Base-by-base conservation (phyloP, 2,888 invertebrate genomes). In the Oasisia sp. region DNA sequence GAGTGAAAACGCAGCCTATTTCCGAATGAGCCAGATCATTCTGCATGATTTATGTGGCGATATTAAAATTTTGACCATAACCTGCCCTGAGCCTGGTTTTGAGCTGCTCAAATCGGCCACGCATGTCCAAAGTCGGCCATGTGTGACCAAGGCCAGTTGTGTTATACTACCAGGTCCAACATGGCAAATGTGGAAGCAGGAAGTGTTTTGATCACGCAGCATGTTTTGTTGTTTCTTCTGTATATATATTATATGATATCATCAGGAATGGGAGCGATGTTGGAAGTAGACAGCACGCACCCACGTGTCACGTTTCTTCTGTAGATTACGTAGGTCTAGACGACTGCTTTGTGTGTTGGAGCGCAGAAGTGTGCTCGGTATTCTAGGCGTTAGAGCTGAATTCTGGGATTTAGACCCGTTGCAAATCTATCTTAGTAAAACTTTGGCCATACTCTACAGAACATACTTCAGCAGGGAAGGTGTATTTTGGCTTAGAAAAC, bases 161-260 rank as follows among this genome's bases (percentile, higher is more conserved):
- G 27, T 27, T 90, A 1, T 90, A n/a, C 90, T 32, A 90, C 32
- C 90, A 90, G 32, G 27, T 90, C 90, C 90, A 90, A 27, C 90
- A 90, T 90, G 90, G 90, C 90, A 90, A 27, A 32, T 8, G 32
- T 90, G 27, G 32, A 32, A 27, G 32, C 90, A 90, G 32, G 90
- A 90, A 90, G 32, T 90, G 90, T 90, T 90, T 90, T 90, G 90
- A 90, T 90, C 90, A 90, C 32, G 90, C 90, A 90, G 90, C 90
- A 90, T 90, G 90, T 90, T 90, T 90, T 19, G 90, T 90, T 32
- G 32, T 90, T 90, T 90, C 90, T 90, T 90, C 32, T 90, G 90
- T 90, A 90, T 90, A 90, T 90, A 90, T 90, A 90, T 90, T 90
- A 90, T 90, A 90, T 90, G 90, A 90, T 90, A 90, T 90, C 90